A percentile compares a stretch with the other conserved stretches of the same genome.
phyloP scores from a whole-genome alignment of 2,888 invertebrate species.

The Toxonevra muliebris region DNA sequence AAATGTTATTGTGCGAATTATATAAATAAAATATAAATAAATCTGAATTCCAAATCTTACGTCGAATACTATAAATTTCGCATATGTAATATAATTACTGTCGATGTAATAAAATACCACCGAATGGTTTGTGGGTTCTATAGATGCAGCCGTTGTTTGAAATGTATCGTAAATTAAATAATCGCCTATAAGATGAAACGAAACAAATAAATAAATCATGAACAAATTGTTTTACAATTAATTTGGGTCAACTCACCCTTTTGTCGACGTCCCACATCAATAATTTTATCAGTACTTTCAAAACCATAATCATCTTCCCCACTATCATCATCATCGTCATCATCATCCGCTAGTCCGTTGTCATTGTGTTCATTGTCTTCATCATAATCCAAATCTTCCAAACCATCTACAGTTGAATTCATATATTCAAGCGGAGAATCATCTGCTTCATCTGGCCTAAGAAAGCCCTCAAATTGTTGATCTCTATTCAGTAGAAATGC shows the following conservation, averaged over 20 bases:
- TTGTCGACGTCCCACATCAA: constrained; percentile 54
- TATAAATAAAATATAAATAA: background rate
- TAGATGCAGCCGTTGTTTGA: constrained; percentile 47
- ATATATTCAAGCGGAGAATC: too few species aligned
- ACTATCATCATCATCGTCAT: constrained; percentile 25
- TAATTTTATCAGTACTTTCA: constrained; percentile 47
- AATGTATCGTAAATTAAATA: constrained; percentile 50
- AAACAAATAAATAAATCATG: background rate
- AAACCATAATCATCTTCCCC: constrained; percentile 28
- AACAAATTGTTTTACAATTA: background rate
- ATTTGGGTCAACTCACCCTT: constrained; percentile 47
- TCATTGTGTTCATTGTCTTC: constrained; percentile 35
- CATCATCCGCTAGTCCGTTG: constrained; percentile 35
- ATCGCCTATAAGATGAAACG: constrained; percentile 46
- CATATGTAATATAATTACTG: constrained; percentile 53
- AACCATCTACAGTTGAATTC: background rate
- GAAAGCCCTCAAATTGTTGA: constrained; percentile 47
- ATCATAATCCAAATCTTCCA: constrained; percentile 33
- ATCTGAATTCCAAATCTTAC: constrained; percentile 46
- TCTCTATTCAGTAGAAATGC: constrained; percentile 49
- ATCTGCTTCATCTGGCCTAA: constrained; percentile 17
- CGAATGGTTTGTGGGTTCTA: constrained; percentile 44
- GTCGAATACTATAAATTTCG: constrained; percentile 52
- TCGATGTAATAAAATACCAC: constrained; percentile 58
- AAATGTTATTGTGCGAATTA: background rate